These are phyloP conservation scores for Hycleus cichorii DNA, from an alignment of 1,140 invertebrate genomes.

Conservation along the genomic window DNA sequence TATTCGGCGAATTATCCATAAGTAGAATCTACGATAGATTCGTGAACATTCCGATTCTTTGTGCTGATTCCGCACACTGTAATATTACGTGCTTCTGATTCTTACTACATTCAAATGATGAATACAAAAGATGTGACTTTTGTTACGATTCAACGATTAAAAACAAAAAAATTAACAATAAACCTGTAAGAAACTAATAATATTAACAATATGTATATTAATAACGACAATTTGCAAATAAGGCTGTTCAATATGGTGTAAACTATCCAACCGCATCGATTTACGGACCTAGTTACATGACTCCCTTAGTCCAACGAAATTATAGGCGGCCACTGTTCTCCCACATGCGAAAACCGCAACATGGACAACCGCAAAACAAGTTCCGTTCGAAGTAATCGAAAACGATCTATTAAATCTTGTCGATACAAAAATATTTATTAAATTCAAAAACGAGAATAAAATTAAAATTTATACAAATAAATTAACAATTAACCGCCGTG, in stretches of 20 bases:
- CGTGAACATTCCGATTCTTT: constrained; percentile 11
- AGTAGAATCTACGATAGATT: constrained; percentile 13
- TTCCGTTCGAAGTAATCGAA: too few species aligned
- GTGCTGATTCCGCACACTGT: constrained; percentile 7
- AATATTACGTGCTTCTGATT: constrained; percentile 6
- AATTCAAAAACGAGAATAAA: too few species aligned
- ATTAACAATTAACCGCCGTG: constrained; percentile 23
- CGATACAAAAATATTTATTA: too few species aligned
- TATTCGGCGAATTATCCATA: constrained; percentile 13
- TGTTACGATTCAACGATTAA: too few species aligned
- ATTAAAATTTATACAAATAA: constrained; percentile 1
- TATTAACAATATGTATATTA: too few species aligned
- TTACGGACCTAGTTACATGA: constrained; percentile 14
- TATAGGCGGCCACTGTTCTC: constrained; percentile 5
- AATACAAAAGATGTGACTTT: neutral
- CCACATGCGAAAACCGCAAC: constrained; percentile 8
- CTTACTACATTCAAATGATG: neutral
- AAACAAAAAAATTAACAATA: too few species aligned
- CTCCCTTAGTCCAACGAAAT: constrained; percentile 5
- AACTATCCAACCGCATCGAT: constrained; percentile 14
- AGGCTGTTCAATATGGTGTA: constrained; percentile 5
- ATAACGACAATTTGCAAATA: constrained; percentile 3
- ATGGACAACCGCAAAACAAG: neutral
- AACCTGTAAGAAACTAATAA: too few species aligned
- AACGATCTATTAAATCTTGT: too few species aligned